Base-by-base conservation (phyloP, 2,113 vertebrate genomes). In the Mormyrus iriodes region DNA sequence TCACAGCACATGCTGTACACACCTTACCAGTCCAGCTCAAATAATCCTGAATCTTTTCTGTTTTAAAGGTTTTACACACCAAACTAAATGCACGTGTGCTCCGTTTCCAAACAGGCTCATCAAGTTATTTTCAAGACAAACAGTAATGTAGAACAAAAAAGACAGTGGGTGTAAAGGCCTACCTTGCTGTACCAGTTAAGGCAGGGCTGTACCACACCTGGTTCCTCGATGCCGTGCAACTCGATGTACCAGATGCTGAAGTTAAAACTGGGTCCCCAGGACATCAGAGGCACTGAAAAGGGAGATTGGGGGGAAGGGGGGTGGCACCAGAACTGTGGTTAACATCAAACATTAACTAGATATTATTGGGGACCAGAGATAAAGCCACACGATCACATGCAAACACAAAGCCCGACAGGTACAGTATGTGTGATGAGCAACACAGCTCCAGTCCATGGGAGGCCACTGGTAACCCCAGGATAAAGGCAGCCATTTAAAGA, bases 121-220 rank as follows among this genome's bases (percentile, higher is more conserved):
- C n/a, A 19, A 39, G 13, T 76, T 19, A 31, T 73, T 35, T 42
- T 39, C 31, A 42, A 35, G 35, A 12, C 61, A 65, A 65, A 31
- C 61, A 69, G 10, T 69, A 69, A 69, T 69, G 61, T 31, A 69
- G 10, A 2, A 31, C 27, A n/a, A 42, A 39, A 76, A 39, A 76
- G 69, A 42, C 69, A 39, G 5, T 39, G 27, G 31, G 31, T 79
- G 35, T 79, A 35, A 79, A 82, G 86, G 92, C 96, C 94, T 96
- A 99, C 98, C 98, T 99, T 99, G 95, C 98, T 99, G 93, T 99
- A 99, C 98, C 98, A 99, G 96, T 99, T 98, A 95, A 99, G 97
- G 95, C 98, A 99, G 4, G 98, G 98, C 53, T 99, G 98, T 91
- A 99, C 98, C 90, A 99, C 97, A 88, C 99, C 98, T 21, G 98